Percentiles rank a stretch among this genome's conserved stretches.
These are phyloP conservation scores for Upupa epops DNA, from an alignment of 2,113 vertebrate species.

Conservation along the genomic window DNA sequence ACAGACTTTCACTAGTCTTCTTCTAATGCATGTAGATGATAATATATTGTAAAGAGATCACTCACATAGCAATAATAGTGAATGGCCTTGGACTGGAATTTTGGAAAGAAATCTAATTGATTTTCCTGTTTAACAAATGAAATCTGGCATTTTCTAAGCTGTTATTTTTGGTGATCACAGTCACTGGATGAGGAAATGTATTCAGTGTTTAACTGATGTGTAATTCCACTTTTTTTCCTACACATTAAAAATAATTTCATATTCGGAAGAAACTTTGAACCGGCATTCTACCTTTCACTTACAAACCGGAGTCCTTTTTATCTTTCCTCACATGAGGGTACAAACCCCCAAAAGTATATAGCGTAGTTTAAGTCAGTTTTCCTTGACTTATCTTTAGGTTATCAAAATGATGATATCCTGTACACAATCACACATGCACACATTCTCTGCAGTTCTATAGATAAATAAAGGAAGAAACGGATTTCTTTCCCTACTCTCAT, in stretches of 20 bases:
- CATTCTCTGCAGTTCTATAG: not conserved
- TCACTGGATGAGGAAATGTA: not conserved
- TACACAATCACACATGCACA: not conserved
- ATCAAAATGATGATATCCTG: not conserved
- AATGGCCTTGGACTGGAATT: not conserved
- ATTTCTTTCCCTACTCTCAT: rapidly evolving
- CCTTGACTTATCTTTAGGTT: not conserved
- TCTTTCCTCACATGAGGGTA: not conserved
- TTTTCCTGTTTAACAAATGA: not conserved
- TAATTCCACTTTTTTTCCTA: not conserved
- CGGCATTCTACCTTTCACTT: not conserved
- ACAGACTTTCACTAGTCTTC: not conserved
- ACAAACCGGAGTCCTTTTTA: not conserved
- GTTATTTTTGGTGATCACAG: not conserved
- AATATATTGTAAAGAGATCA: not conserved
- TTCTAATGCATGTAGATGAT: not conserved
- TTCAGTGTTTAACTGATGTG: not conserved
- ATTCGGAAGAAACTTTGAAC: not conserved
- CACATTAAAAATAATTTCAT: not conserved
- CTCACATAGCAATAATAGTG: not conserved
- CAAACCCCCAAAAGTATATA: not conserved
- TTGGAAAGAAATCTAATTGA: not conserved
- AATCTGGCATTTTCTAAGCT: not conserved
- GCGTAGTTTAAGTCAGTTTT: not conserved
- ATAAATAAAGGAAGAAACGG: not conserved